Evolutionary conservation across 2,113 vertebrate genomes (phyloP), one percentile per base, ranked within the genome.

Genomic region (Coregonus clupeaformis): DNA sequence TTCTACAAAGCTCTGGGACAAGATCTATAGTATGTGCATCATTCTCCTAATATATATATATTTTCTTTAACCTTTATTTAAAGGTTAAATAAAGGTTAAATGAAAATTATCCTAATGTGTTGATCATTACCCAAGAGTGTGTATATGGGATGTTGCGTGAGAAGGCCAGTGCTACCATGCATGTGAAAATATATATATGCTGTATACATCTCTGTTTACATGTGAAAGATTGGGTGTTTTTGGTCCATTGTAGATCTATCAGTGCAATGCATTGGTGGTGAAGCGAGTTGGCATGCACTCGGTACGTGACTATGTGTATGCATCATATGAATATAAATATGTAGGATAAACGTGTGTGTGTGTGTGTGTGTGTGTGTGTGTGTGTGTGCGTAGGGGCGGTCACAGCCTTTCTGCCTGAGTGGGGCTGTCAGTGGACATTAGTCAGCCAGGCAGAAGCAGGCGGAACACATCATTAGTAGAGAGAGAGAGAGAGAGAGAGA

Each of bases 351-450:
- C 72, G 64, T 65, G 59, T 77, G 25, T 65, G 47, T 36, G 69
- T 68, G 42, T 49, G 22, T 75, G 59, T 65, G 24, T 64, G 62
- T 64, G 22, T 64, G 24, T 64, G 62, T 70, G 82, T 76, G 76
- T 74, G 55, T 79, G 65, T 73, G 57, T 36, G 32, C 3, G 59
- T 75, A 72, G 73, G 74, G 66, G 84, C 73, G 66, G 70, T 45
- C 74, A 16, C 4, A 25, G 62, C 73, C 80, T 91, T 90, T 92
- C 82, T 68, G 84, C 85, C 87, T 91, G 88, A 92, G 90, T 85
- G 91, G 68, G 69, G 79, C 90, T 92, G 92, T 93, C 92, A 89
- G 88, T 88, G 86, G 80, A 86, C 85, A 92, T 93, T 91, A 91
- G 84, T 93, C 92, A 93, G 88, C 82, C 83, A 86, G 89, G 80